Evolutionary conservation across 1,140 invertebrate genomes (phyloP).

Genomic region (Camponotus floridanus): DNA sequence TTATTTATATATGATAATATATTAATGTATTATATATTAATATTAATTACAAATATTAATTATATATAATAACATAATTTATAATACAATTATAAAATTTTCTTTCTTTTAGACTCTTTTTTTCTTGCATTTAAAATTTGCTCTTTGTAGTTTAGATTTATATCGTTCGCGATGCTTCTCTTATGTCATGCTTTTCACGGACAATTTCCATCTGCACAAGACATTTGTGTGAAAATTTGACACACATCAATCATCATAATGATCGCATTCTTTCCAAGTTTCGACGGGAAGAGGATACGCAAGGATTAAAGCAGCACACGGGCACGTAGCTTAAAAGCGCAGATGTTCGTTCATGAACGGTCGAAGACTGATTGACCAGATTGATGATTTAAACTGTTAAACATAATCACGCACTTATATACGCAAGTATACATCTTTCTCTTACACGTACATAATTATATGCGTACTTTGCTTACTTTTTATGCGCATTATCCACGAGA

Average conservation of each 20-base stretch:
- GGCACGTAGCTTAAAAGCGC: conserved; percentile 11
- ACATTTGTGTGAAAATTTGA: neutral
- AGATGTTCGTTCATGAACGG: conserved; percentile 45
- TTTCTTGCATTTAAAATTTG: neutral
- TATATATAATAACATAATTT: too few species aligned
- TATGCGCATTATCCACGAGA: conserved; percentile 30
- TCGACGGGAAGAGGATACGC: conserved; percentile 32
- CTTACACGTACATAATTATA: conserved; percentile 59
- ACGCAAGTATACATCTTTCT: conserved; percentile 53
- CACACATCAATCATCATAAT: conserved; percentile 14
- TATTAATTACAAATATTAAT: too few species aligned
- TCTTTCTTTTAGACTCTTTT: neutral
- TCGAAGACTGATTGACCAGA: conserved; percentile 25
- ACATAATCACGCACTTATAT: conserved; percentile 51
- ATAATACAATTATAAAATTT: neutral
- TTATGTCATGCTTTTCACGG: conserved; percentile 5
- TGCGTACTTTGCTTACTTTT: conserved; percentile 19
- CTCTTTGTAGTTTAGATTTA: neutral
- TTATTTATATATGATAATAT: neutral
- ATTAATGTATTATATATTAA: too few species aligned
- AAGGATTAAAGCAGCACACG: conserved; percentile 46
- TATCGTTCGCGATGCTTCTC: conserved; percentile 2
- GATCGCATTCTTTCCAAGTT: neutral
- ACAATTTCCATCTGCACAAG: neutral
- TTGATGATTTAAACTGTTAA: conserved; percentile 40